These are phyloP conservation scores for Nemotelus pantherinus DNA, from an alignment of 2,888 invertebrate species.

Conservation along the genomic window DNA sequence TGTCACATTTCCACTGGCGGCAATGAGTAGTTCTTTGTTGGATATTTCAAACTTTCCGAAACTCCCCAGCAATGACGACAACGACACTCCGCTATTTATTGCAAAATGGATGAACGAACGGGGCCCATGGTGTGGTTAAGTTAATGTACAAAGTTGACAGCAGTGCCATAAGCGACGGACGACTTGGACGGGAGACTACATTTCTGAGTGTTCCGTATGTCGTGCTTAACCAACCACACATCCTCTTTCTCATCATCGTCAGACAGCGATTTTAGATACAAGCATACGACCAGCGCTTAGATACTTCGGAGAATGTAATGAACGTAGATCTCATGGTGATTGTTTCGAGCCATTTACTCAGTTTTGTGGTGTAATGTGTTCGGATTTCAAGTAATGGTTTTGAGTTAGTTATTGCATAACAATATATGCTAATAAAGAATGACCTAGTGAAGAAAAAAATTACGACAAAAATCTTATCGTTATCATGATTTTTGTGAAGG, in stretches of 20 bases:
- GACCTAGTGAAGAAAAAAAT: no score
- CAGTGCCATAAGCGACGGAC: neutral
- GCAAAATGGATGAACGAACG: slow-evolving; percentile 14
- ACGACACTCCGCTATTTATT: neutral
- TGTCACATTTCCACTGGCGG: slow-evolving; percentile 8
- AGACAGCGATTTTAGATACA: no score
- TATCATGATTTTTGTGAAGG: no score
- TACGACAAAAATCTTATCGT: no score
- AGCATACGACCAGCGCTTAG: no score
- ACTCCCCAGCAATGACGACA: neutral
- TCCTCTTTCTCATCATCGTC: slow-evolving; percentile 27
- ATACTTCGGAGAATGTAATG: no score
- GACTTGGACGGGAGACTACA: slow-evolving; percentile 17
- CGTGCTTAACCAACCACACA: slow-evolving; percentile 43
- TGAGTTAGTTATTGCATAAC: no score
- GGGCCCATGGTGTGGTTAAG: neutral
- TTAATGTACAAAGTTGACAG: neutral
- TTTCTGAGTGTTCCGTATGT: slow-evolving; percentile 7
- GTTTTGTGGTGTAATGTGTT: no score
- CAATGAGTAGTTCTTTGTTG: neutral
- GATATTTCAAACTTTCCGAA: slow-evolving; percentile 16
- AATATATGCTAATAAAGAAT: no score
- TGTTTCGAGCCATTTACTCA: no score
- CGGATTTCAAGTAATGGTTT: no score
- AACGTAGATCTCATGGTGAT: no score